Conservation (phyloP, 2,888 invertebrate genomes). For the Hydroisotoma schaefferi region DNA sequence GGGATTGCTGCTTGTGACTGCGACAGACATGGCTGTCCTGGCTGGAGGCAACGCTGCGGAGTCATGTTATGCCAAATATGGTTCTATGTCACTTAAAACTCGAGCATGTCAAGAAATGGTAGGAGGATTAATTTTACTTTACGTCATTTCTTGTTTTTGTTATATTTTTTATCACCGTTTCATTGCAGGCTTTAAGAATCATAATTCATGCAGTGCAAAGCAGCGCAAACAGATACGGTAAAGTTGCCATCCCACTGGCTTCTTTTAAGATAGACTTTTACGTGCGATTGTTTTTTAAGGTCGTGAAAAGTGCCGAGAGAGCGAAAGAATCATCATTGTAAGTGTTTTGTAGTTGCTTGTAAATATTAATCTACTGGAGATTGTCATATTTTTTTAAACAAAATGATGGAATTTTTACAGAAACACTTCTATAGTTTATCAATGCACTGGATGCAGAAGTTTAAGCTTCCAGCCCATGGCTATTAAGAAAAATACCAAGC, state of each 20-base stretch:
- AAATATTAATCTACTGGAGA: background rate
- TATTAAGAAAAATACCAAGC: slow-evolving; percentile 57
- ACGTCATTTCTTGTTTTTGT: background rate
- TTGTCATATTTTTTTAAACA: slow-evolving; percentile 1
- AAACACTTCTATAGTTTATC: slow-evolving; percentile 81
- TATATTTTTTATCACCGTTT: background rate
- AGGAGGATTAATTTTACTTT: slow-evolving; percentile 35
- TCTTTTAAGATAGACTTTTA: slow-evolving; percentile 96
- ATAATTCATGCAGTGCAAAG: slow-evolving; percentile 83
- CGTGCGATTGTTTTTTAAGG: slow-evolving; percentile 83
- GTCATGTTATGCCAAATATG: slow-evolving; percentile 70
- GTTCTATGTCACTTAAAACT: slow-evolving; percentile 77
- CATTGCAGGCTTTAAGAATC: slow-evolving; percentile 77
- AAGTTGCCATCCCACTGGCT: slow-evolving; percentile 85
- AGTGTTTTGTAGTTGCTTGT: slow-evolving; percentile 26
- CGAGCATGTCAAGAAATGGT: slow-evolving; percentile 95
- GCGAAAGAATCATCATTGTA: slow-evolving; percentile 83
- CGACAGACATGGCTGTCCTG: slow-evolving; percentile 94
- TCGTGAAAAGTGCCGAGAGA: slow-evolving; percentile 72
- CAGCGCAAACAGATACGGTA: slow-evolving; percentile 87
- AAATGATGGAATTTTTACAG: slow-evolving; percentile 55
- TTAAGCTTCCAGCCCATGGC: slow-evolving; percentile 74
- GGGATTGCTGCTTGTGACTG: slow-evolving; percentile 88
- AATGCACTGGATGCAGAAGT: slow-evolving; percentile 86
- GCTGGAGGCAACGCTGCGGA: slow-evolving; percentile 89